Base-by-base conservation (phyloP, 2,113 vertebrate species). In the Grammomys dolichurus region DNA sequence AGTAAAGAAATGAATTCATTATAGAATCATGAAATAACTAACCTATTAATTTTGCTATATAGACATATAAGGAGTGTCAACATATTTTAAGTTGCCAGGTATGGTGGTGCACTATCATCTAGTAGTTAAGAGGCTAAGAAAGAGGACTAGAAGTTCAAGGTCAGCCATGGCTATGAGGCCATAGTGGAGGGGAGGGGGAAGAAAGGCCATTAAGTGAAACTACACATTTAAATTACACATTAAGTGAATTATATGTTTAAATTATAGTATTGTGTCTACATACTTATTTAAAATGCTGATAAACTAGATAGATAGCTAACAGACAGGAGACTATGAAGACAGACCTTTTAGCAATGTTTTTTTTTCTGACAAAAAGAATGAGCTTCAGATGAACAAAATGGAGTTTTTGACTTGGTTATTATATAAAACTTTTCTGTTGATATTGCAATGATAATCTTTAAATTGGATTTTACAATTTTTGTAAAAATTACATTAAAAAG, bases 321-420 rank as follows among this genome's bases (percentile, higher is more conserved):
- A 20, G 22, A 86, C 2, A 70, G 9, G 82, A 26, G 28, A 46
- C 17, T 31, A 78, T 56, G 40, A 4, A 86, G n/a, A 80, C 2
- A 36, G 81, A 75, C 67, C 24, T 80, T 46, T 67, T 33, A 76
- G 40, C 22, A 94, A 77, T 70, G 7, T 80, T 89, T 54, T 93
- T 91, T 60, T 93, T 91, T 73, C 60, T 94, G 67, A 76, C 36
- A 96, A 94, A 40, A 92, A 46, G 31, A 78, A 86, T 5, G 3
- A 58, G 33, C 67, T 69, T 72, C 67, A 46, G 51, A 69, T 82
- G 56, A 95, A 76, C 43, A 28, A 31, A 58, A 80, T 67, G 3
- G 19, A 63, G 10, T 56, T 9, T 58, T 40, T 86, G 22, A 81
- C 33, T 78, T 67, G 5, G 56, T 65, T 69, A 87, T 63, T 70